Evolutionary conservation across 1,140 invertebrate genomes (phyloP).

Genomic region (Heliothis subflexa): DNA sequence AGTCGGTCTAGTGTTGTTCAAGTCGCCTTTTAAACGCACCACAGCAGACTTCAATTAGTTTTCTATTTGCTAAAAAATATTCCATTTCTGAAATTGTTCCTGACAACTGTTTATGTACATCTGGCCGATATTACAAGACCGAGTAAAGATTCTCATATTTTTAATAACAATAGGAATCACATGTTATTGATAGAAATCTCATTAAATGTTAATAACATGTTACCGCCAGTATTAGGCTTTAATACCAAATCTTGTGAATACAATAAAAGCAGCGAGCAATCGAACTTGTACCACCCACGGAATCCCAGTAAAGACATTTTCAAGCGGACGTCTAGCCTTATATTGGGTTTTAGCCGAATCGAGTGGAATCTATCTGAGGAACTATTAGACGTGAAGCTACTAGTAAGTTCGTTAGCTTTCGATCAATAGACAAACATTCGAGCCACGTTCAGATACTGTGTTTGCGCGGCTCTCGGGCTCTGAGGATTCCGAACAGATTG

Average conservation of each 20-base stretch:
- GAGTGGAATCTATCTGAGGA: conserved; percentile 33
- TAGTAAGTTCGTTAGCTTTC: conserved; percentile 48
- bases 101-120: background rate
- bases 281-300: background rate
- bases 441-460: conserved; percentile 45
- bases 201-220: conserved; percentile 16
- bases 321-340: conserved; percentile 16
- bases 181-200: background rate
- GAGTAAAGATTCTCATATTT: background rate
- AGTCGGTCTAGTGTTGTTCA: conserved; percentile 34
- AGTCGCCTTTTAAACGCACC: conserved; percentile 12
- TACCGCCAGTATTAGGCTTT: background rate
- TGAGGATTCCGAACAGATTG: conserved; percentile 51
- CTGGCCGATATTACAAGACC: background rate
- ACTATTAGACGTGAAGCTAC: conserved; percentile 48
- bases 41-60: conserved; percentile 7
- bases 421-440: conserved; percentile 49
- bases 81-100: background rate
- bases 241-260: conserved; percentile 36
- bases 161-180: background rate
- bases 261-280: conserved; percentile 29
- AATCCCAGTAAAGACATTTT: conserved; percentile 22
- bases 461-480: conserved; percentile 40
- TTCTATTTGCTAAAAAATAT: conserved; percentile 29
- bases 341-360: conserved; percentile 40